These are phyloP conservation scores for Apis florea DNA, from an alignment of 1,140 invertebrate species.

Conservation along the genomic window DNA sequence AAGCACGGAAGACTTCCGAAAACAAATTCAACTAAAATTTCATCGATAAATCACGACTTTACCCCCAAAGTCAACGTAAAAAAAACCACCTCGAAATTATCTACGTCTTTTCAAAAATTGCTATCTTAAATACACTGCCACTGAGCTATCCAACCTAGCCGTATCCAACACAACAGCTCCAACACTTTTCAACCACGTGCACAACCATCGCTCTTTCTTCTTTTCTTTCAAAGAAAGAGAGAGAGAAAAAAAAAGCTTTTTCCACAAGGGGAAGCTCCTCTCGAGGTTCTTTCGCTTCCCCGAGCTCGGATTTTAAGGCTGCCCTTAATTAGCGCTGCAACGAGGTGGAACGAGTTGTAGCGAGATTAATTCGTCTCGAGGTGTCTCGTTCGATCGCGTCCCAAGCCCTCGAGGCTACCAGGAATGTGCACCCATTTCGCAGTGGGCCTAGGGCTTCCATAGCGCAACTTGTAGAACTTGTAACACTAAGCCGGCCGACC, in stretches of 20 bases:
- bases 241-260: background rate
- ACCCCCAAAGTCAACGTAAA: too few species aligned
- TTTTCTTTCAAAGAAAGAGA: background rate
- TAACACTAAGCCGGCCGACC: conserved; percentile 67
- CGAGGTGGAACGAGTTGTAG: conserved; percentile 45
- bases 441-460: conserved; percentile 61
- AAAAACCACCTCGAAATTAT: too few species aligned
- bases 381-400: conserved; percentile 50
- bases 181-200: background rate
- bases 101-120: too few species aligned
- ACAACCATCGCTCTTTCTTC: background rate
- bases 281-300: conserved; percentile 48
- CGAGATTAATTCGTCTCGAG: conserved; percentile 61
- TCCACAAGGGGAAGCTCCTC: background rate
- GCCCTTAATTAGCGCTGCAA: conserved; percentile 62
- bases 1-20: too few species aligned
- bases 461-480: conserved; percentile 53
- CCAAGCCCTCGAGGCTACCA: conserved; percentile 62
- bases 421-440: conserved; percentile 67
- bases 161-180: too few species aligned
- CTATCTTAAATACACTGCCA: too few species aligned
- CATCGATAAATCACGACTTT: too few species aligned
- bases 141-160: background rate
- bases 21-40: too few species aligned
- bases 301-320: conserved; percentile 17